Evolutionary conservation across 2,113 vertebrate genomes (phyloP).

Genomic region (Peromyscus polionotus): DNA sequence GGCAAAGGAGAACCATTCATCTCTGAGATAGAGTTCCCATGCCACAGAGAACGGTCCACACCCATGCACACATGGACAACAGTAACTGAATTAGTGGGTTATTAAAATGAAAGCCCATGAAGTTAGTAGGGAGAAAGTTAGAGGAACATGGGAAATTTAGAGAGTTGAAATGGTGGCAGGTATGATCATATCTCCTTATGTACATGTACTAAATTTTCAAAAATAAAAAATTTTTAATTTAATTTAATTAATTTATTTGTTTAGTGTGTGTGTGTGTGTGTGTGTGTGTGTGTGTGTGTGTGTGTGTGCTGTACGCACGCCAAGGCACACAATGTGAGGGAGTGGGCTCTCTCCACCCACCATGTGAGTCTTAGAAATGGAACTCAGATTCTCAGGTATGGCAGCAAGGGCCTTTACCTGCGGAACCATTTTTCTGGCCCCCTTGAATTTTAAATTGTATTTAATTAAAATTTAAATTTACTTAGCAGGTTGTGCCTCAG

Average conservation of each 20-base stretch:
- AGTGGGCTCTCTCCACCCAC: not conserved
- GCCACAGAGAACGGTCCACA: not conserved
- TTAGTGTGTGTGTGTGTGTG: not conserved
- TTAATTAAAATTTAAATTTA: constrained; percentile 54
- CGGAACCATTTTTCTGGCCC: not conserved
- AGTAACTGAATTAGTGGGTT: not conserved
- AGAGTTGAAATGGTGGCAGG: not conserved
- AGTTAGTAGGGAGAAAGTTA: not conserved
- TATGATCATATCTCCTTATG: not conserved
- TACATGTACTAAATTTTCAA: not conserved
- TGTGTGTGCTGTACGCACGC: not conserved
- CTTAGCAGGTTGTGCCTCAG: not conserved
- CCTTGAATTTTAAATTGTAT: constrained; percentile 31
- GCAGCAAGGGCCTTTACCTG: not conserved
- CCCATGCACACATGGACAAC: not conserved
- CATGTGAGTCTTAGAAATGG: not conserved
- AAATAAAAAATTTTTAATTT: not conserved
- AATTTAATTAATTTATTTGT: not conserved
- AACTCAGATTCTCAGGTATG: not conserved
- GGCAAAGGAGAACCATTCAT: not conserved
- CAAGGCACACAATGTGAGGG: not conserved
- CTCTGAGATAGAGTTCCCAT: not conserved
- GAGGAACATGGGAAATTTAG: not conserved
- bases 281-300: not conserved
- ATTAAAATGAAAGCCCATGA: not conserved